These are phyloP conservation scores for Sterna hirundo DNA, from an alignment of 2,113 vertebrate species.

Conservation along the genomic window DNA sequence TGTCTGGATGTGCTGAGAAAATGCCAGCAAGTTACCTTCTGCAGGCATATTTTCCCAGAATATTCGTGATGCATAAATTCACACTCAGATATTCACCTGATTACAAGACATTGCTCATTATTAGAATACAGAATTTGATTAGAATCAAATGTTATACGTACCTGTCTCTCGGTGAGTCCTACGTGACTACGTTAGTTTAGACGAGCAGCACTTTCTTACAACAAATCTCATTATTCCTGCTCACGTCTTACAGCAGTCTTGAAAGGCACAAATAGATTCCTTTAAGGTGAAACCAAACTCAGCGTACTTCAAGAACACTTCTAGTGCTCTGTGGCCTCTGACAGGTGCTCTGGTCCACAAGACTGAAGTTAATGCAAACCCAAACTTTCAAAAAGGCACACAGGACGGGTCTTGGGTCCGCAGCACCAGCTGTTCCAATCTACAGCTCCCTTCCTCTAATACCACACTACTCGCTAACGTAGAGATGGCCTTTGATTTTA, in stretches of 20 bases:
- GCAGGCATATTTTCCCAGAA: background rate
- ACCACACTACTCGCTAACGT: background rate
- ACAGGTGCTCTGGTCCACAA: background rate
- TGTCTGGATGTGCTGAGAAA: background rate
- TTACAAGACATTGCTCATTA: background rate
- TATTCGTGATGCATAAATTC: background rate
- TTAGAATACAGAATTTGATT: background rate
- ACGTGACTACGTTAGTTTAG: accelerated
- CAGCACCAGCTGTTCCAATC: background rate
- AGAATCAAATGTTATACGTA: background rate
- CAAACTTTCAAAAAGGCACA: background rate
- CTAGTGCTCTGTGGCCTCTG: background rate
- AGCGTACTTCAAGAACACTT: background rate
- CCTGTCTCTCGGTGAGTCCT: background rate
- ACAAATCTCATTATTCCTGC: background rate
- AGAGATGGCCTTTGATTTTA: background rate
- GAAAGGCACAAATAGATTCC: background rate
- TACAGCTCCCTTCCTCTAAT: background rate
- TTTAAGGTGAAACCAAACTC: background rate
- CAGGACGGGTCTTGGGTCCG: background rate
- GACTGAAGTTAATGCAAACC: background rate
- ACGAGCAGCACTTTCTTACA: background rate
- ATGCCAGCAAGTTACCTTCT: background rate
- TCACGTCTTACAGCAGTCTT: background rate
- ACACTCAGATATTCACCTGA: background rate